Percentiles rank a stretch among this genome's conserved stretches.
Evolutionary conservation across 2,113 vertebrate species (phyloP).

Genomic region (Hystrix cristata): DNA sequence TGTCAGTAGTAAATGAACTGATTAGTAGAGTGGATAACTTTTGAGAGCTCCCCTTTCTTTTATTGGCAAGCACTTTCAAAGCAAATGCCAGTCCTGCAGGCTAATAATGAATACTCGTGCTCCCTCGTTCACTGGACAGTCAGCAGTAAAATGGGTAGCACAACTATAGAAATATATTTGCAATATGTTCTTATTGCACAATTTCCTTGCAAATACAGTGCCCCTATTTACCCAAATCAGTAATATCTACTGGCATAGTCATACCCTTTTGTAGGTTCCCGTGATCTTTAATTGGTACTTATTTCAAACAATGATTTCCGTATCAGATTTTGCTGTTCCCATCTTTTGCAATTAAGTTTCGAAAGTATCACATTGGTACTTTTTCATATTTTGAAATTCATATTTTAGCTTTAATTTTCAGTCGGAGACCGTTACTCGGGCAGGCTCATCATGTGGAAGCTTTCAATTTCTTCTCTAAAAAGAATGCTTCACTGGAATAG

Average conservation of each 20-base stretch:
- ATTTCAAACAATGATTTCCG: neutral
- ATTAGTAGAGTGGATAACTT: neutral
- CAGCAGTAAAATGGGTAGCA: neutral
- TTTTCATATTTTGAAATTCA: neutral
- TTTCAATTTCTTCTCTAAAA: slow-evolving; percentile 9
- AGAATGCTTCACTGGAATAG: neutral
- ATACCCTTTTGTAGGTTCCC: neutral
- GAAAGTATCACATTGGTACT: neutral
- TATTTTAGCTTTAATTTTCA: slow-evolving; percentile 18
- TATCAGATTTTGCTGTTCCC: neutral
- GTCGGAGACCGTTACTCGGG: neutral
- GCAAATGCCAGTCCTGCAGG: neutral
- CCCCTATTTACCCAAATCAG: slow-evolving; percentile 14
- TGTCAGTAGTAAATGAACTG: neutral
- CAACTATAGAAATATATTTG: neutral
- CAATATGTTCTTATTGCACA: neutral
- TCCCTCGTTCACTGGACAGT: neutral
- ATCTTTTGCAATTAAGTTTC: slow-evolving; percentile 38
- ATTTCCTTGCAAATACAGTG: neutral
- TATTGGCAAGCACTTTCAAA: slow-evolving; percentile 34
- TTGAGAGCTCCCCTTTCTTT: neutral
- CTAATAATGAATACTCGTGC: neutral
- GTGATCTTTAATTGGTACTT: slow-evolving; percentile 40
- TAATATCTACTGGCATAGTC: neutral
- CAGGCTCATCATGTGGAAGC: neutral